A percentile compares a stretch with the other conserved stretches of the same genome.
These are phyloP conservation scores for Tupaia tana DNA, from an alignment of 2,113 vertebrate genomes.

Conservation along the genomic window DNA sequence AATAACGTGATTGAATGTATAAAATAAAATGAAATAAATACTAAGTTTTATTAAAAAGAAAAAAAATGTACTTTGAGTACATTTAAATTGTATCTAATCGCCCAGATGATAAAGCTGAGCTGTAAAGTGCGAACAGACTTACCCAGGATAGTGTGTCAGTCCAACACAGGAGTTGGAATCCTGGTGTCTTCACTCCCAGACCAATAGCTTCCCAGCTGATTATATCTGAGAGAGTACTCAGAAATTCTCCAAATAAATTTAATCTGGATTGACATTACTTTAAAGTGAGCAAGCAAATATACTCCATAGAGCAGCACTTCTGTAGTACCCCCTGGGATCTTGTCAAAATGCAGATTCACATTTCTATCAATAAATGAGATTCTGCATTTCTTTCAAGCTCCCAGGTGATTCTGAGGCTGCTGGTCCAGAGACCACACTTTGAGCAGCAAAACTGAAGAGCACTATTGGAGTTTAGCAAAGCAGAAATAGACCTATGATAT, in stretches of 20 bases:
- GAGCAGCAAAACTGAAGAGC: neutral
- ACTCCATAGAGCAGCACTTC: neutral
- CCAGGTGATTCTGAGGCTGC: neutral
- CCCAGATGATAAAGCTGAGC: neutral
- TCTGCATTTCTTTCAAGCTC: constrained; percentile 32
- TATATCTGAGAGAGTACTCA: neutral
- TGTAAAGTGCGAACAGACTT: neutral
- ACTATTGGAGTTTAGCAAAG: constrained; percentile 42
- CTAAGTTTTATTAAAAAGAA: no score
- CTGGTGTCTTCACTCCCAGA: neutral
- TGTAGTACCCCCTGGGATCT: neutral
- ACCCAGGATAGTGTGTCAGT: neutral
- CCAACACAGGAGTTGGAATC: constrained; percentile 11
- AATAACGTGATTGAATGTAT: no score
- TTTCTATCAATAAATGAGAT: neutral
- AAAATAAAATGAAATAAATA: no score
- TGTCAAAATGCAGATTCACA: constrained; percentile 6
- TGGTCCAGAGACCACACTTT: neutral
- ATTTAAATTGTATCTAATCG: constrained; percentile 1
- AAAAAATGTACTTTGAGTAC: neutral
- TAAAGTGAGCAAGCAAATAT: neutral
- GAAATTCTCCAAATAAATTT: constrained; percentile 47
- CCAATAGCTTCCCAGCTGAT: neutral
- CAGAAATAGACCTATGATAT: neutral
- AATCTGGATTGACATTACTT: constrained; percentile 3